Base-by-base conservation (phyloP, 2,888 invertebrate genomes). In the Agrilus cyanescens region DNA sequence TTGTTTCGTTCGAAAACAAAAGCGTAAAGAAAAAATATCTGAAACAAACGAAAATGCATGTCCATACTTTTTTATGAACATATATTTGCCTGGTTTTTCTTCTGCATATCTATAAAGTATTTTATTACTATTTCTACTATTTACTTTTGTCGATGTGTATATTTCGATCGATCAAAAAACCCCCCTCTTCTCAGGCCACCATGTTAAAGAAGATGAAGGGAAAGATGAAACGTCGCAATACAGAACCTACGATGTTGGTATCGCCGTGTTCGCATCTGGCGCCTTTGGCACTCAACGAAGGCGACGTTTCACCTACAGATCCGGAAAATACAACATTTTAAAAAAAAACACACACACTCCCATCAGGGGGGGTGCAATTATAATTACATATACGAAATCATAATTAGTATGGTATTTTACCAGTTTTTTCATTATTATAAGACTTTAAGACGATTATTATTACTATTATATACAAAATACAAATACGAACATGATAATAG, bases 201-300 rank as follows among this genome's bases (percentile, higher is more conserved):
- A 97, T 97, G 97, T 80, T 97, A 76, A 96, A 96, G 84, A 96
- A 97, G 80, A 85, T 84, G 71, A 87, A 87, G 74, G 80, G 81
- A 64, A 96, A 96, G 79, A 93, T 94, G 82, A 93, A 93, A 73
- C 79, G 95, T 58, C 84, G 94, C 66, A 90, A 94, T 74, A 90
- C 90, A 57, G 89, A 90, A 74, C 84, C 85, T 57, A 76, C 78
- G 59, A 82, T 83, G 82, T 63, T 71, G 59, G 68, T 71, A 44
- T 70, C 72, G 42, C 71, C 72, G 12, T 67, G 66, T 25, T 56
- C 70, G 53, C 67, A 69, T 68, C 56, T 67, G 50, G 69, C 65
- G 44, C 66, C 68, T 32, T 55, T 69, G 48, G 67, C 68, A 46
- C 65, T 67, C 47, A 69, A 69, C 56, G 63, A 68, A 45, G 70